Percentiles rank a stretch among this genome's conserved stretches.
phyloP scores from a whole-genome alignment of 2,888 invertebrate genomes.

The Ormia ochracea region DNA sequence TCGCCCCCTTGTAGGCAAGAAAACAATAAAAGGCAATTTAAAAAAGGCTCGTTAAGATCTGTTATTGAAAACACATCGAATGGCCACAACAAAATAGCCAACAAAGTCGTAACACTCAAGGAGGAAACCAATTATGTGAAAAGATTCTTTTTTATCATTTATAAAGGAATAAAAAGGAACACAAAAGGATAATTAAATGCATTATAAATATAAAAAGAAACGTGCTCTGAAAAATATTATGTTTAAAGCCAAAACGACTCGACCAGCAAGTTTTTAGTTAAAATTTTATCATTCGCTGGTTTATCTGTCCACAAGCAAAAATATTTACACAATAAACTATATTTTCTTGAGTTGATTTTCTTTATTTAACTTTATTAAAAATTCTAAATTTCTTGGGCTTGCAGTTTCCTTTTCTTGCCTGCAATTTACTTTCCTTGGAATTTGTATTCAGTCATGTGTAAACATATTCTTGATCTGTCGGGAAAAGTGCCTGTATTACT shows the following conservation, averaged over 20 bases:
- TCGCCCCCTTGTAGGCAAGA: background rate
- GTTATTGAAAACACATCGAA: conserved; percentile 19
- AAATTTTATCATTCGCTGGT: no score
- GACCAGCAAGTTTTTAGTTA: background rate
- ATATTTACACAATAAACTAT: no score
- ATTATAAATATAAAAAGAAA: background rate
- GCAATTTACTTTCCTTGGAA: background rate
- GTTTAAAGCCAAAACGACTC: background rate
- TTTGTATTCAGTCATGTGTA: background rate
- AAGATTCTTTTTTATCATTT: background rate
- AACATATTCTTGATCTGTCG: background rate
- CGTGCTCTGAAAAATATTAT: background rate
- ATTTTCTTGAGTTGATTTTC: no score
- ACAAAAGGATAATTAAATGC: background rate
- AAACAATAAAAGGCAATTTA: conserved; percentile 26
- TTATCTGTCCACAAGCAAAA: no score
- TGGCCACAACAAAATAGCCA: conserved; percentile 15
- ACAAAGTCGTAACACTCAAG: background rate
- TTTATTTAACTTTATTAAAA: no score
- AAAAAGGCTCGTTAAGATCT: conserved; percentile 37
- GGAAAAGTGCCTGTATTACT: background rate
- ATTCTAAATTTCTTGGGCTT: no score
- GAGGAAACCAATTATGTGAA: conserved; percentile 9
- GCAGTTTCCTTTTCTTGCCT: background rate
- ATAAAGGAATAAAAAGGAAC: background rate